Evolutionary conservation across 1,140 invertebrate genomes (phyloP).

Genomic region (Drosophila mauritiana): DNA sequence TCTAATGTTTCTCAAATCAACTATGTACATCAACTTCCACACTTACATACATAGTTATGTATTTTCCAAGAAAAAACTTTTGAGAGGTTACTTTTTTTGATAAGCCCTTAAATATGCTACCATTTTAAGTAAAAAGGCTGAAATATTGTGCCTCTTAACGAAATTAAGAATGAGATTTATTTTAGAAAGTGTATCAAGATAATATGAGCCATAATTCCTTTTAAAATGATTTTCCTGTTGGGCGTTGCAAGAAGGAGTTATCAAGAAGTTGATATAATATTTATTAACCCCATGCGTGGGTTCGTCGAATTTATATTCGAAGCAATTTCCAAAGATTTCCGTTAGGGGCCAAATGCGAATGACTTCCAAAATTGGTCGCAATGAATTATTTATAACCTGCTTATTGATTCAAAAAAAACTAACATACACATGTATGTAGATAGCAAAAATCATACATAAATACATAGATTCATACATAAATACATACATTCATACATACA

Average conservation of each 20-base stretch:
- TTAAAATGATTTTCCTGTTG: neutral
- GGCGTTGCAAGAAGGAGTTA: slow-evolving; percentile 23
- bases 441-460: slow-evolving; percentile 1
- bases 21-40: too few species aligned
- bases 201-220: neutral
- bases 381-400: slow-evolving; percentile 55
- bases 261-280: slow-evolving; percentile 34
- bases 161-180: too few species aligned
- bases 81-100: neutral
- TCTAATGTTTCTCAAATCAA: too few species aligned
- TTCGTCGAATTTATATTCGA: slow-evolving; percentile 21
- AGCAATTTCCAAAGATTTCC: slow-evolving; percentile 42
- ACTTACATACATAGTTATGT: slow-evolving; percentile 17
- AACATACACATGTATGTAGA: slow-evolving; percentile 5
- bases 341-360: slow-evolving; percentile 51
- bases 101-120: neutral
- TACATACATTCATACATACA: neutral
- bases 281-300: slow-evolving; percentile 26
- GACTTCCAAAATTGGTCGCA: slow-evolving; percentile 54
- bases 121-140: neutral
- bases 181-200: too few species aligned
- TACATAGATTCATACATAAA: too few species aligned
- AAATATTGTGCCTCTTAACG: neutral
- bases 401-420: slow-evolving; percentile 52
- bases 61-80: neutral